Conservation (phyloP, 2,888 invertebrate genomes). For the Hecatera dysodea region DNA sequence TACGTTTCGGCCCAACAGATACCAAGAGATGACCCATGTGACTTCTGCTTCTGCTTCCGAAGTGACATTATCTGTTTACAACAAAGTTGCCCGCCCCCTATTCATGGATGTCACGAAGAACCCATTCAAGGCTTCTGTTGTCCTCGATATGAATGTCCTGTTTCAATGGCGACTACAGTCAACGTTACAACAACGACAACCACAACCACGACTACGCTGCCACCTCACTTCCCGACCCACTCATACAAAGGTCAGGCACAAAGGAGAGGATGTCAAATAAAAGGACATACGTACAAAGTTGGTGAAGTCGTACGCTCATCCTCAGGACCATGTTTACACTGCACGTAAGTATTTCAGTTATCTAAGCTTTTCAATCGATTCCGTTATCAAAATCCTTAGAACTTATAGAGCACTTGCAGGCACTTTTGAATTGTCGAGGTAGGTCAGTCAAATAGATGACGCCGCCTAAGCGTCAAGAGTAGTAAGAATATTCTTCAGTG, state of each 20-base stretch:
- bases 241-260: slow-evolving; percentile 94
- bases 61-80: slow-evolving; percentile 98
- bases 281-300: slow-evolving; percentile 95
- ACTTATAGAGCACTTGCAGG: no score
- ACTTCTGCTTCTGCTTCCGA: slow-evolving; percentile 99
- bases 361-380: not conserved
- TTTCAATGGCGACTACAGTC: slow-evolving; percentile 95
- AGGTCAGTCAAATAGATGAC: no score
- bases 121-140: slow-evolving; percentile 98
- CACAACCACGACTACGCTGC: slow-evolving; percentile 96
- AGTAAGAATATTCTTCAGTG: no score
- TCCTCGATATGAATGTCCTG: slow-evolving; percentile 98
- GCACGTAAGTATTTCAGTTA: slow-evolving; percentile 94
- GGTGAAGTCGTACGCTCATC: slow-evolving; percentile 96
- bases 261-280: slow-evolving; percentile 96
- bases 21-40: slow-evolving; percentile 98
- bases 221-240: slow-evolving; percentile 95
- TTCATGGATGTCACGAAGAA: slow-evolving; percentile 97
- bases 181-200: slow-evolving; percentile 97
- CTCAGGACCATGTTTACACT: slow-evolving; percentile 98
- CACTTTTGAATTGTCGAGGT: no score
- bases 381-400: not conserved
- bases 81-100: slow-evolving; percentile 98
- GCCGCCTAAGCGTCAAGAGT: no score
- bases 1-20: slow-evolving; percentile 99